Conservation (phyloP, 2,797 vertebrate genomes). For the Danio kyathit region DNA sequence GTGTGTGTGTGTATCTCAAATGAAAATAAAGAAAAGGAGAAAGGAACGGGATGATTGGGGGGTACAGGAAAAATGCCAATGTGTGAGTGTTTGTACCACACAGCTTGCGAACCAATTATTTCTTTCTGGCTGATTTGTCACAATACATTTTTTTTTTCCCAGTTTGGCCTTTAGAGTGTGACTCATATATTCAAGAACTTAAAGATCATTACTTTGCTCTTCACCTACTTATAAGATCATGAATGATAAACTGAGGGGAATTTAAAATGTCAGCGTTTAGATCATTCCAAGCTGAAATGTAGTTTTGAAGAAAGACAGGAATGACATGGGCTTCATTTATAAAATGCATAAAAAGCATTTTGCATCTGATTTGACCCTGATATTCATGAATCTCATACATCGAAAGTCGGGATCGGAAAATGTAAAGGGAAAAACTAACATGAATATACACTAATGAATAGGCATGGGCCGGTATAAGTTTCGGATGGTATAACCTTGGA, state of each 20-base stretch:
- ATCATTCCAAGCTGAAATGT: background rate
- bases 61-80: slow-evolving; percentile 23
- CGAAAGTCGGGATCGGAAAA: background rate
- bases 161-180: slow-evolving; percentile 49
- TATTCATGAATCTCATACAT: background rate
- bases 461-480: no score
- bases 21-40: slow-evolving; percentile 28
- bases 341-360: background rate
- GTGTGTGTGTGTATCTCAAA: slow-evolving; percentile 29
- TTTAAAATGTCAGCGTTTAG: slow-evolving; percentile 11
- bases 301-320: slow-evolving; percentile 1
- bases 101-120: slow-evolving; percentile 40
- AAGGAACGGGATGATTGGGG: slow-evolving; percentile 34
- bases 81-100: slow-evolving; percentile 14
- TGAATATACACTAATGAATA: background rate
- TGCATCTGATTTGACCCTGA: background rate
- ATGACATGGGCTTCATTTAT: background rate
- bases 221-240: slow-evolving; percentile 35
- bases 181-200: slow-evolving; percentile 33
- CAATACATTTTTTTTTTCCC: slow-evolving; percentile 40
- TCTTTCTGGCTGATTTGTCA: slow-evolving; percentile 47
- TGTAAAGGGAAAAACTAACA: background rate
- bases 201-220: slow-evolving; percentile 24
- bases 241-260: background rate
- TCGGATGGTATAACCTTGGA: no score